Evolutionary conservation across 1,140 invertebrate species (phyloP), one percentile per base, ranked within the genome.

Genomic region (Leptopilina clavipes): DNA sequence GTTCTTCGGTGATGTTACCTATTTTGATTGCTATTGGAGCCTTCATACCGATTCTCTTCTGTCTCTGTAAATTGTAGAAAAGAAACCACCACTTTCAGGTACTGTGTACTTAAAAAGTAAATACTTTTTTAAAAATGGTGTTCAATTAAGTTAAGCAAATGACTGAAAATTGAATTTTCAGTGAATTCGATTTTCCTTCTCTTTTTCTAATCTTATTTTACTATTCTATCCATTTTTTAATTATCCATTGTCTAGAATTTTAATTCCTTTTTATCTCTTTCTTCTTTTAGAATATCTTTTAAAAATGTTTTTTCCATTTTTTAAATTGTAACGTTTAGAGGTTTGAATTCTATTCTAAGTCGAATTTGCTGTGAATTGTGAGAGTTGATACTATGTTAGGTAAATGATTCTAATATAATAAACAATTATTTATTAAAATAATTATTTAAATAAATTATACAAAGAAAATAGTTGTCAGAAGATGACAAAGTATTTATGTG

Each of bases 21-120:
- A 94, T 99, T 25, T 97, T 98, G 88, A 94, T 98, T 71, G 97
- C 97, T 43, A 96, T 99, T 76, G 97, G 96, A 73, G 96, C 97
- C 76, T 98, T 98, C 87, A 95, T 98, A 87, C 97, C 97, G 54
- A 90, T 98, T 79, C 91, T 98, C 44, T 98, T 98, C 91, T 98
- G 97, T 91, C 91, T 98, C 76, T 99, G 97, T 91, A 98, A 97
- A 93, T 94, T 98, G 88, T 99, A 89, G 82, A 52, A 40, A 40
- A 40, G 48, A 77, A 37, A n/a, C 1, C 14, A 7, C 0, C 10
- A 31, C 11, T 65, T 65, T 25, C 1, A 65, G 59, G 45, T 25
- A 74, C 48, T 44, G 19, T 71, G 73, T 79, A 78, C 76, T 79
- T 79, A 79, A 77, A 73, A 72, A 71, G 14, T 1, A 14, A 0